These are phyloP conservation scores for Drosophila eugracilis DNA, from an alignment of 1,140 invertebrate species.

Conservation along the genomic window DNA sequence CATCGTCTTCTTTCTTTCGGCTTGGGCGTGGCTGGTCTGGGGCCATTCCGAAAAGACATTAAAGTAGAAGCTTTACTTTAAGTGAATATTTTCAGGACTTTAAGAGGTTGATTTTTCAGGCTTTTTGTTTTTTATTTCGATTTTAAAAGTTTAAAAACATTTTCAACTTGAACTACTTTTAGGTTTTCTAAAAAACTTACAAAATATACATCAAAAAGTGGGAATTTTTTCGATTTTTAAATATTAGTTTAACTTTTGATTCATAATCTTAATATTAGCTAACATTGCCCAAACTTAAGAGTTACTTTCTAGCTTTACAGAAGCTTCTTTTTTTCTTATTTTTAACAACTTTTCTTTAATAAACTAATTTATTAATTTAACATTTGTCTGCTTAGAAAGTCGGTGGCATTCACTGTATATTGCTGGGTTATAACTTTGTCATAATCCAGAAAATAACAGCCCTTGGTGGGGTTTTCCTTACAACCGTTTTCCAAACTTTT, in stretches of 20 bases:
- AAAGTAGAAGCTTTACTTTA: conserved; percentile 18
- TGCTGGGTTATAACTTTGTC: neutral
- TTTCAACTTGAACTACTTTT: too few relatives aligned
- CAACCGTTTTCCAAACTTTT: neutral
- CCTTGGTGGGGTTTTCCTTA: neutral
- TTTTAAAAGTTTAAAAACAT: too few relatives aligned
- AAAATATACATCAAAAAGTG: too few relatives aligned
- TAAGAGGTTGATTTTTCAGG: conserved; percentile 2
- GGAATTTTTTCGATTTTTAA: neutral
- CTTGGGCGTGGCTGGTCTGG: conserved; percentile 41
- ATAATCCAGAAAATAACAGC: neutral
- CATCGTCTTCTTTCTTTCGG: neutral
- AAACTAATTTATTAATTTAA: neutral
- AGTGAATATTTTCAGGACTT: conserved; percentile 3
- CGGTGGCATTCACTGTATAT: neutral
- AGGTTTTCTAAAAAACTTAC: too few relatives aligned
- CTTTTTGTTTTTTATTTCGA: neutral
- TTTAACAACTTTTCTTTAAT: too few relatives aligned
- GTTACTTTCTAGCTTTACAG: too few relatives aligned
- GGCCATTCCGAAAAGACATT: conserved; percentile 10
- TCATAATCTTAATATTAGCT: too few relatives aligned
- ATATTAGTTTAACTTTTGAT: neutral
- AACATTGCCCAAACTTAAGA: too few relatives aligned
- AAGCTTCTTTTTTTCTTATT: neutral
- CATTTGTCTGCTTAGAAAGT: conserved; percentile 6